A percentile compares a stretch with the other conserved stretches of the same genome.
Evolutionary conservation across 2,113 vertebrate species (phyloP).

Genomic region (Mormyrus lacerda): DNA sequence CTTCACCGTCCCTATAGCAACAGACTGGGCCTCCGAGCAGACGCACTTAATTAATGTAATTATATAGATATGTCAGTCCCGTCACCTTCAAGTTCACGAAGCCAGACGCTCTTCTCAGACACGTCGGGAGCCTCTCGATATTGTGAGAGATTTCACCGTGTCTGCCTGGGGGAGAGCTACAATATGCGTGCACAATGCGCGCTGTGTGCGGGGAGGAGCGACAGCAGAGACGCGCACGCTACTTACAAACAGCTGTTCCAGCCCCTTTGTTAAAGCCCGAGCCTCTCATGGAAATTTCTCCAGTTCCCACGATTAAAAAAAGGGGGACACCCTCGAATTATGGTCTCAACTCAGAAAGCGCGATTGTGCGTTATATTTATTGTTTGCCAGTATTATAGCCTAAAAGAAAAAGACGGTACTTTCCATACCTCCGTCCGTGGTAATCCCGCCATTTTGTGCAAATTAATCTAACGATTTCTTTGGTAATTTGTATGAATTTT

Average conservation of each 20-base stretch:
- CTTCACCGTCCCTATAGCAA: constrained; percentile 61
- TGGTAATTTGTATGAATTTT: neutral
- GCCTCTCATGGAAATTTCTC: constrained; percentile 7
- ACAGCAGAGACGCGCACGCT: neutral
- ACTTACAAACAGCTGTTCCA: constrained; percentile 6
- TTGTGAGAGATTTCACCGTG: constrained; percentile 53
- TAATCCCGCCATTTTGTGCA: neutral
- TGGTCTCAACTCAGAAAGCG: neutral
- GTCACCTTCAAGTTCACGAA: constrained; percentile 46
- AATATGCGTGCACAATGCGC: neutral
- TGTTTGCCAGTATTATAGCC: neutral
- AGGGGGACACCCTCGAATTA: neutral
- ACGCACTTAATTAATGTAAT: constrained; percentile 64
- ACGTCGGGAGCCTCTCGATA: constrained; percentile 48
- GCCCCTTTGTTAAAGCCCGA: neutral
- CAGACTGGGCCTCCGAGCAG: constrained; percentile 58
- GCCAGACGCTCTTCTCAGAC: constrained; percentile 50
- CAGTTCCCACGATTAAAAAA: constrained; percentile 16
- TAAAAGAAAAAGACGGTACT: neutral
- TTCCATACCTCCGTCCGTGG: neutral
- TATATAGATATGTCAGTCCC: constrained; percentile 52
- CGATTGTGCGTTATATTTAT: neutral
- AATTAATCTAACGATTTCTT: neutral
- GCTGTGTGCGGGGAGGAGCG: neutral
- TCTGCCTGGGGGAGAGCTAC: constrained; percentile 24